phyloP scores from a whole-genome alignment of 1,140 invertebrate species.

The Thrips palmi region DNA sequence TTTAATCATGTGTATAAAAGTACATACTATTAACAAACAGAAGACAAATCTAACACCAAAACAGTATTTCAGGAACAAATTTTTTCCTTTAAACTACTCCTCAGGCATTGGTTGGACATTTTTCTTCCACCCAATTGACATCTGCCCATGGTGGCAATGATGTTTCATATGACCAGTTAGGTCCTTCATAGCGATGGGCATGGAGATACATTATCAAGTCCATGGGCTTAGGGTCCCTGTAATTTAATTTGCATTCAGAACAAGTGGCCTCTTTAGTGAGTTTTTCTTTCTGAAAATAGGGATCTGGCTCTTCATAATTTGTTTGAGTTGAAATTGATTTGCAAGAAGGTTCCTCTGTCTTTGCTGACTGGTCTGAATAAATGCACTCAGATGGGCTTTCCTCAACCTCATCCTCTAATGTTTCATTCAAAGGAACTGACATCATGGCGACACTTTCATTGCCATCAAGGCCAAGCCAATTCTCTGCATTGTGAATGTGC shows the following conservation, averaged over 20 bases:
- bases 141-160: slow-evolving; percentile 26
- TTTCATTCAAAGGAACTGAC: not conserved
- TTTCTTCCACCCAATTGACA: too few relatives aligned
- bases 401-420: not conserved
- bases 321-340: slow-evolving; percentile 17
- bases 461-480: slow-evolving; percentile 22
- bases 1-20: too few relatives aligned
- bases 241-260: slow-evolving; percentile 29
- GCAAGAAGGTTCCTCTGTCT: slow-evolving; percentile 19
- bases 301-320: slow-evolving; percentile 11
- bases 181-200: slow-evolving; percentile 29
- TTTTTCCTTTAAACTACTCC: too few relatives aligned
- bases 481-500: slow-evolving; percentile 26
- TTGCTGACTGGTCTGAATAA: slow-evolving; percentile 15
- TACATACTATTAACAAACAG: too few relatives aligned
- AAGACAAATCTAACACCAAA: too few relatives aligned
- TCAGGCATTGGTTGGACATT: too few relatives aligned
- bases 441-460: not conserved
- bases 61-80: too few relatives aligned
- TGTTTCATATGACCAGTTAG: slow-evolving; percentile 25
- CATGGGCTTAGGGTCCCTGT: slow-evolving; percentile 28
- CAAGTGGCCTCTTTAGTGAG: slow-evolving; percentile 28
- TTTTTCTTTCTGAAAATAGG: slow-evolving; percentile 19
- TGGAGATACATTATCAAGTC: slow-evolving; percentile 37
- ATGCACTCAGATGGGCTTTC: not conserved